phyloP scores from a whole-genome alignment of 2,888 invertebrate genomes.

The Dolichopus griseipennis region DNA sequence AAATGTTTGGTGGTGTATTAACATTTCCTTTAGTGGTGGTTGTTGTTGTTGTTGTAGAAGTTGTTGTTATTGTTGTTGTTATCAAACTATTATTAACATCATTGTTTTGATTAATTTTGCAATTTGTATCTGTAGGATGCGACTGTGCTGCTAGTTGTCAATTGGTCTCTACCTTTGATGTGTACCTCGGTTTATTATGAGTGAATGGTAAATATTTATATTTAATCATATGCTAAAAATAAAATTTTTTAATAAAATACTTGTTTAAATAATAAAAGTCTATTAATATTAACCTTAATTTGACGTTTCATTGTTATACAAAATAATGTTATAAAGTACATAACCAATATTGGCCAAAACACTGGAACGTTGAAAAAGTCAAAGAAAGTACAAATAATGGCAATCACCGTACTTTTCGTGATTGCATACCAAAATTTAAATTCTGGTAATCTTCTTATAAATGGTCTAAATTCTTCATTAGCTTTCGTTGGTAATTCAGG shows the following conservation, averaged over 20 bases:
- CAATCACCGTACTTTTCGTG: slow-evolving; percentile 85
- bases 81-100: slow-evolving; percentile 24
- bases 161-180: slow-evolving; percentile 50
- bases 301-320: slow-evolving; percentile 99
- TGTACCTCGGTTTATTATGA: slow-evolving; percentile 93
- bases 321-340: slow-evolving; percentile 98
- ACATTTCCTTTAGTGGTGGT: background rate
- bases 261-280: background rate
- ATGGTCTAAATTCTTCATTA: slow-evolving; percentile 97
- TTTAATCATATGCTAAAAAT: slow-evolving; percentile 94
- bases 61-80: background rate
- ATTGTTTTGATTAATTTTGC: slow-evolving; percentile 23
- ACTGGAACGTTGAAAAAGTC: slow-evolving; percentile 98
- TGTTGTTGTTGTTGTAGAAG: no score
- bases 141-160: slow-evolving; percentile 48
- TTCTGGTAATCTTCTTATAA: slow-evolving; percentile 92
- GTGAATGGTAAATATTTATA: slow-evolving; percentile 98
- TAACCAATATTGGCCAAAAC: slow-evolving; percentile 99
- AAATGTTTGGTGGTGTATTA: background rate
- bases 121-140: slow-evolving; percentile 29
- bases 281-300: slow-evolving; percentile 66
- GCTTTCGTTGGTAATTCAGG: slow-evolving; percentile 90
- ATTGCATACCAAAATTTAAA: slow-evolving; percentile 99
- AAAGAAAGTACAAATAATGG: slow-evolving; percentile 88
- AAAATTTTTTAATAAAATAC: background rate